Conservation (phyloP, 2,113 vertebrate species). For the Otolemur garnettii region DNA sequence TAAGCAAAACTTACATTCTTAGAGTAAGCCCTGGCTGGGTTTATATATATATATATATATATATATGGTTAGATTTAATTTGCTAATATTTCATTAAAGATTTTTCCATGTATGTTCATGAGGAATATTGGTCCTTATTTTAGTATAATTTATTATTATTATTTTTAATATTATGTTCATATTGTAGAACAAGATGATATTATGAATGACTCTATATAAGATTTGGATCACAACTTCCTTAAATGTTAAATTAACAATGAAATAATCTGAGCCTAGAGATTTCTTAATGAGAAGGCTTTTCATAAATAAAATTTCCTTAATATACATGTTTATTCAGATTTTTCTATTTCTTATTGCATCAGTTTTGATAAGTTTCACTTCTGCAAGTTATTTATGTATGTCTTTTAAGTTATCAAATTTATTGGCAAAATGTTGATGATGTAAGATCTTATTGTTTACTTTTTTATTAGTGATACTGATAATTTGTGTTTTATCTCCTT, state of each 20-base stretch:
- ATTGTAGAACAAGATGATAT: neutral
- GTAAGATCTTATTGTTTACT: neutral
- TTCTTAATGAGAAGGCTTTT: neutral
- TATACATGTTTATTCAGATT: neutral
- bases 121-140: neutral
- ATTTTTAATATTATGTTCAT: neutral
- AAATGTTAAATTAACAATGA: neutral
- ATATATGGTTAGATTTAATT: neutral
- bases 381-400: neutral
- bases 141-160: neutral
- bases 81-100: neutral
- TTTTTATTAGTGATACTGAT: neutral
- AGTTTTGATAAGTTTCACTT: neutral
- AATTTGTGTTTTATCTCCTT: neutral
- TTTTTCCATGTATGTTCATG: neutral
- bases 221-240: neutral
- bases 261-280: neutral
- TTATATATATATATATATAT: neutral
- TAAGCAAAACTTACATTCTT: neutral
- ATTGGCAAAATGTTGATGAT: neutral
- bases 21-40: neutral
- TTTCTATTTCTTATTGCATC: neutral
- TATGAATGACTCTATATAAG: neutral
- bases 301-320: neutral
- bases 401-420: neutral